Percentiles rank a stretch among this genome's conserved stretches.
Evolutionary conservation across 2,888 invertebrate genomes (phyloP).

Genomic region (Drosophila ezoana): DNA sequence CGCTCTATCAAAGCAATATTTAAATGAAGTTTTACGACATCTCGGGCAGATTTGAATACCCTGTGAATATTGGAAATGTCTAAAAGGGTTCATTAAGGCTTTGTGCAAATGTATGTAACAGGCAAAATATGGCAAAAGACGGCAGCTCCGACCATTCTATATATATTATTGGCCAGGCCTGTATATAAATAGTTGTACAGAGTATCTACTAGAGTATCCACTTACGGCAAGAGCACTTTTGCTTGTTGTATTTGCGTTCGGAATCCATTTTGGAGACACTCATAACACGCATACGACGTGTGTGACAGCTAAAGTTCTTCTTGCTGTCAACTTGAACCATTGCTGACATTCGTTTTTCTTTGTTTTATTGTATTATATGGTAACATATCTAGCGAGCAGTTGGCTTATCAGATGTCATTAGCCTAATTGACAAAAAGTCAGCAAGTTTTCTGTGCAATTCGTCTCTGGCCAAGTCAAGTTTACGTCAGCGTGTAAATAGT

Average conservation of each 20-base stretch:
- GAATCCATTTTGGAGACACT: slow-evolving; percentile 18
- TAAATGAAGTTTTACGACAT: slow-evolving; percentile 45
- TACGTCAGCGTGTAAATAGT: slow-evolving; percentile 27
- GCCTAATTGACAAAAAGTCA: slow-evolving; percentile 47
- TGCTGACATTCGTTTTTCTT: slow-evolving; percentile 38
- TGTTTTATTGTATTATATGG: slow-evolving; percentile 40
- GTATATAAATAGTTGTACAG: background rate
- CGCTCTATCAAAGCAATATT: slow-evolving; percentile 49
- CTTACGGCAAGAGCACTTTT: too few species aligned
- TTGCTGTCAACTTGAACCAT: slow-evolving; percentile 30
- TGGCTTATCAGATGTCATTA: slow-evolving; percentile 54
- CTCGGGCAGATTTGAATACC: slow-evolving; percentile 25
- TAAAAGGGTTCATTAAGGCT: background rate
- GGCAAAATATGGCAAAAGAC: too few species aligned
- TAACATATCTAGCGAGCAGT: slow-evolving; percentile 12
- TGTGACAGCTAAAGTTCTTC: slow-evolving; percentile 38
- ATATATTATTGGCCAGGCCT: too few species aligned
- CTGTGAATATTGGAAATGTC: background rate
- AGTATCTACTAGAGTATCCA: background rate
- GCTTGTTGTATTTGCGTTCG: background rate
- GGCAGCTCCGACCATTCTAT: too few species aligned
- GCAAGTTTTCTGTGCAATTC: slow-evolving; percentile 18
- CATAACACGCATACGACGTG: slow-evolving; percentile 65
- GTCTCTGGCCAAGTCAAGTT: slow-evolving; percentile 13
- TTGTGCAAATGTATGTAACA: background rate